A percentile compares a stretch with the other conserved stretches of the same genome.
phyloP scores from a whole-genome alignment of 2,888 invertebrate species.

The Heterodera filipjevi region DNA sequence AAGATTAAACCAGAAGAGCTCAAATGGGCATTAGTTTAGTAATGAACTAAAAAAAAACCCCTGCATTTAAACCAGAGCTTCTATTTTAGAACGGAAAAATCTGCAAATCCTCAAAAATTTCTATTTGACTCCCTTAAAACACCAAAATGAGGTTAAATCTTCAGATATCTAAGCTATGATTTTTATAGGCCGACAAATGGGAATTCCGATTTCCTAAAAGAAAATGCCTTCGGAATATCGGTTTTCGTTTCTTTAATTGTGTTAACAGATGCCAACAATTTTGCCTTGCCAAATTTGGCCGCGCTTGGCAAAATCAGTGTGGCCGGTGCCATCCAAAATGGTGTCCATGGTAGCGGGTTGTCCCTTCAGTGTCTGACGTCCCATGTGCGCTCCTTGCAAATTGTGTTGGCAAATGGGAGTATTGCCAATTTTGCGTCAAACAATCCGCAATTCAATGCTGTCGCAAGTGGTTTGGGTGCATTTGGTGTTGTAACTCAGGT shows the following conservation, averaged over 20 bases:
- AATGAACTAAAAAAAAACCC: too few relatives aligned
- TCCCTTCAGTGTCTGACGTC: background rate
- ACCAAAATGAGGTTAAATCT: too few relatives aligned
- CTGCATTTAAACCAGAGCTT: too few relatives aligned
- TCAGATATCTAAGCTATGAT: too few relatives aligned
- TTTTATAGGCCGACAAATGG: too few relatives aligned
- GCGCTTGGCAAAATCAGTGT: constrained; percentile 12
- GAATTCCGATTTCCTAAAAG: too few relatives aligned
- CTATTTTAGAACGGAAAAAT: too few relatives aligned
- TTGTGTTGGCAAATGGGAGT: constrained; percentile 22
- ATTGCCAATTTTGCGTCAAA: background rate
- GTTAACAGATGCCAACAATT: background rate
- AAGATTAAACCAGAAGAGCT: too few relatives aligned
- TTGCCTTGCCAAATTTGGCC: constrained; percentile 10
- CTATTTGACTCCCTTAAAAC: too few relatives aligned
- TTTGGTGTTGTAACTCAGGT: constrained; percentile 2
- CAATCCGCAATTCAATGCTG: background rate
- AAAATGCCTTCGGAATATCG: too few relatives aligned
- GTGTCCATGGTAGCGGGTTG: constrained; percentile 21
- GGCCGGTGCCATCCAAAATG: constrained; percentile 16
- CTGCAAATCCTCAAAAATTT: too few relatives aligned
- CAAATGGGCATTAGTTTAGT: too few relatives aligned
- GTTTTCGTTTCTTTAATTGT: background rate
- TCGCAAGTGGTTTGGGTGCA: constrained; percentile 3
- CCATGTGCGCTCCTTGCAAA: constrained; percentile 8